These are phyloP conservation scores for Carposina sasakii DNA, from an alignment of 1,140 invertebrate species.

Conservation along the genomic window DNA sequence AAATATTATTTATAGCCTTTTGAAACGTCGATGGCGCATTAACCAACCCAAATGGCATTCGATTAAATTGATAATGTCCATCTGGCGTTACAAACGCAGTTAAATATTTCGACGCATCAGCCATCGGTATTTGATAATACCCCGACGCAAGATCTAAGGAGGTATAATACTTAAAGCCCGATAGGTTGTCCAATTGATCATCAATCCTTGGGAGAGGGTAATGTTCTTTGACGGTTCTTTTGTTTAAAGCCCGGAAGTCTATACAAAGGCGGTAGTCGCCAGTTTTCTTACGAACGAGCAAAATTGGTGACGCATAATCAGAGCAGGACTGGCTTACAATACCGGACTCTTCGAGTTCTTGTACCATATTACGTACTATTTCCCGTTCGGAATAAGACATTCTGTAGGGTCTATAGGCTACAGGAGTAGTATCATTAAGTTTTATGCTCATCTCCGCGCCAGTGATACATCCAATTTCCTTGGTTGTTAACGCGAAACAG, in stretches of 20 bases:
- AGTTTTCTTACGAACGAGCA: not conserved
- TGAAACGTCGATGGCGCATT: not conserved
- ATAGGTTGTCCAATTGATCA: not conserved
- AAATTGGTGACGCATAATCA: not conserved
- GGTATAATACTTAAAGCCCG: not conserved
- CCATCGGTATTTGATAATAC: not conserved
- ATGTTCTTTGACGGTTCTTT: not conserved
- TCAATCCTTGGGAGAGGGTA: not conserved
- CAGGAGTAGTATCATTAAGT: not conserved
- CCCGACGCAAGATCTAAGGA: not conserved
- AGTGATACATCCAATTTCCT: not conserved
- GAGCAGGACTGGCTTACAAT: not conserved
- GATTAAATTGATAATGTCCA: not conserved
- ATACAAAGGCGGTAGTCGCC: not conserved
- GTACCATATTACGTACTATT: not conserved
- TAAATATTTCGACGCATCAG: not conserved
- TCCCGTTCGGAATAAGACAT: not conserved
- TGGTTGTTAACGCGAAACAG: not conserved
- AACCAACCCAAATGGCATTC: not conserved
- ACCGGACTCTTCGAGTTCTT: not conserved
- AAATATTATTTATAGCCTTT: not conserved
- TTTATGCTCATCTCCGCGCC: not conserved
- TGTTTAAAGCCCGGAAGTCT: not conserved
- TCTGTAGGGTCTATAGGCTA: not conserved
- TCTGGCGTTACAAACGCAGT: slow-evolving; percentile 1